Percentiles rank a stretch among this genome's conserved stretches.
Conservation (phyloP, 2,113 vertebrate species). For the Mormyrus lacerda region DNA sequence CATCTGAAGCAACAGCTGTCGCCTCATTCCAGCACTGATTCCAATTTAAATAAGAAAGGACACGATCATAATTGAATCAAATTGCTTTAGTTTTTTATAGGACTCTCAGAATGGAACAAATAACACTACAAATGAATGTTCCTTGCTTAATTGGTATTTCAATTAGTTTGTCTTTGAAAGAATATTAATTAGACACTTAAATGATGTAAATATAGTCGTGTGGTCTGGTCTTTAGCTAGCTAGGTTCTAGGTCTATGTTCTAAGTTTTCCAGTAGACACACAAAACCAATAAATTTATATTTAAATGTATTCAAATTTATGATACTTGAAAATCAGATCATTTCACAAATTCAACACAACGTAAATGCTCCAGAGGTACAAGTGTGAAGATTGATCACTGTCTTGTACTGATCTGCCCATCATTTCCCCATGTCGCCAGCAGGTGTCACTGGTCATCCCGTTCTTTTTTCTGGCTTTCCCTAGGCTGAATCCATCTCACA, state of each 20-base stretch:
- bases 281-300: neutral
- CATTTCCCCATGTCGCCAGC: neutral
- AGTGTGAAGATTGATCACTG: neutral
- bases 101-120: neutral
- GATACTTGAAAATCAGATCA: neutral
- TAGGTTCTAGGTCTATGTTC: neutral
- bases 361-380: neutral
- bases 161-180: constrained; percentile 5
- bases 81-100: constrained; percentile 1
- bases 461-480: neutral
- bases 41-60: constrained; percentile 30
- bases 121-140: neutral
- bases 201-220: neutral
- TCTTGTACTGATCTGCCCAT: neutral
- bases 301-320: neutral
- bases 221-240: neutral
- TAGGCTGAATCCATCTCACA: too few species aligned
- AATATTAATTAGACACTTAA: neutral
- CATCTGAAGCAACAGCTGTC: constrained; percentile 40
- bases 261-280: neutral
- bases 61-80: constrained; percentile 32
- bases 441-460: neutral
- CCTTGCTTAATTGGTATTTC: neutral
- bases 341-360: neutral
- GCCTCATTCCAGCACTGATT: constrained; percentile 45